These are phyloP conservation scores for Tor tambroides DNA, from an alignment of 2,113 vertebrate species.

Conservation along the genomic window DNA sequence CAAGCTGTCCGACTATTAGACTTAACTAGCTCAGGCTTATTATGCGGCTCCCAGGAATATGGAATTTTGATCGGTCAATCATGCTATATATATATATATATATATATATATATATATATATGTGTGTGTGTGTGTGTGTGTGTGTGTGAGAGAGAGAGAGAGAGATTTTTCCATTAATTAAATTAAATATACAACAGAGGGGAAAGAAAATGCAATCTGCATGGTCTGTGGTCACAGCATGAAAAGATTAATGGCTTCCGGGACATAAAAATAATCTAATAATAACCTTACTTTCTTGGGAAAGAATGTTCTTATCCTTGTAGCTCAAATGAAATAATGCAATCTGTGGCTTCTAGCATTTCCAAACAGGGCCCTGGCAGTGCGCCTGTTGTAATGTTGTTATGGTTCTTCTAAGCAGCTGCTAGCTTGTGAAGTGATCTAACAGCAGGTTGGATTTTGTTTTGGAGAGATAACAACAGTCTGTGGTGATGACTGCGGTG, in stretches of 20 bases:
- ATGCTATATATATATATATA: too few species aligned
- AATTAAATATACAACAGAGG: constrained; percentile 37
- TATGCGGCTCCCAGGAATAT: not conserved
- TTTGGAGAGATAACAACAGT: constrained; percentile 21
- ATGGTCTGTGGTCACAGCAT: constrained; percentile 40
- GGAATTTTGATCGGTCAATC: not conserved
- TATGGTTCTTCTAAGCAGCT: constrained; percentile 26
- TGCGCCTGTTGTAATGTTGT: not conserved
- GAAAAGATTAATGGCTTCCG: constrained; percentile 41
- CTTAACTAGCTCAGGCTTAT: not conserved
- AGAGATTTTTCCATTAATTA: constrained; percentile 22
- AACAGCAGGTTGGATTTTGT: constrained; percentile 24
- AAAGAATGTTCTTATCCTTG: constrained; percentile 22
- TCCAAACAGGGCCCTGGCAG: not conserved
- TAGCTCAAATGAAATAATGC: constrained; percentile 20
- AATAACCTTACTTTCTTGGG: constrained; percentile 30
- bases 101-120: too few species aligned
- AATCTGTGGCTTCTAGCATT: not conserved
- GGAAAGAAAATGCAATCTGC: constrained; percentile 42
- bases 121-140: too few species aligned
- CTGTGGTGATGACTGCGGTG: not conserved
- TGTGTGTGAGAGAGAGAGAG: too few species aligned
- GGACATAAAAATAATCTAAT: constrained; percentile 35
- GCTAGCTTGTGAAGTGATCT: constrained; percentile 17
- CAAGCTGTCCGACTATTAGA: constrained; percentile 22